Percentiles rank a stretch among this genome's conserved stretches.
These are phyloP conservation scores for Sesia bembeciformis DNA, from an alignment of 2,888 invertebrate genomes.

Conservation along the genomic window DNA sequence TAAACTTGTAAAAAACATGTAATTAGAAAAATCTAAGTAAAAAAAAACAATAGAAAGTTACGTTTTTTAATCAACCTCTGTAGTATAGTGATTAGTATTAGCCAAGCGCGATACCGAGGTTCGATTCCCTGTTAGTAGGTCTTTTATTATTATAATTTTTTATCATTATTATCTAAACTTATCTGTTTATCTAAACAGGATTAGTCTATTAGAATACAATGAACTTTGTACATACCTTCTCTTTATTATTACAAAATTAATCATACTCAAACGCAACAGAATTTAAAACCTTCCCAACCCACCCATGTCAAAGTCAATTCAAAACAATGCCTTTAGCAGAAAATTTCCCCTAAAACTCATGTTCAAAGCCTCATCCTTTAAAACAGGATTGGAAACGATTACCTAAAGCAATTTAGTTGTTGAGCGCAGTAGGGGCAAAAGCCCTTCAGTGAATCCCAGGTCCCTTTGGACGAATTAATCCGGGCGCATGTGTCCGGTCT, in stretches of 20 bases:
- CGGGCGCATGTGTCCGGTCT: constrained; percentile 1
- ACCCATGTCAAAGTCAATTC: background rate
- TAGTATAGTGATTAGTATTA: too few species aligned
- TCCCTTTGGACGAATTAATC: constrained; percentile 10
- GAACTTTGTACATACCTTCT: too few species aligned
- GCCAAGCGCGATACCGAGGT: too few species aligned
- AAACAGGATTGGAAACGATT: constrained; percentile 1
- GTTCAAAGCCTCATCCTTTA: background rate
- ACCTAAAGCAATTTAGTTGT: constrained; percentile 4
- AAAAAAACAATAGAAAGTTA: too few species aligned
- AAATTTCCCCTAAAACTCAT: background rate
- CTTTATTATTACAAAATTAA: background rate
- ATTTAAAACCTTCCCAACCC: background rate
- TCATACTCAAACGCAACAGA: background rate
- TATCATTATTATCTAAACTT: too few species aligned
- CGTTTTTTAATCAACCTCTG: too few species aligned
- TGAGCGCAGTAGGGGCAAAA: constrained; percentile 8
- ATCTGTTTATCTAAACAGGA: too few species aligned
- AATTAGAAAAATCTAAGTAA: too few species aligned
- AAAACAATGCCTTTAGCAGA: background rate
- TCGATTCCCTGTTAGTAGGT: too few species aligned
- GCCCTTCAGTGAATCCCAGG: background rate
- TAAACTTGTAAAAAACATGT: too few species aligned
- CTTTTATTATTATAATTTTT: too few species aligned
- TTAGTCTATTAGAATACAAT: too few species aligned